These are phyloP conservation scores for Hydriomena furcata DNA, from an alignment of 2,888 invertebrate genomes.

Conservation along the genomic window DNA sequence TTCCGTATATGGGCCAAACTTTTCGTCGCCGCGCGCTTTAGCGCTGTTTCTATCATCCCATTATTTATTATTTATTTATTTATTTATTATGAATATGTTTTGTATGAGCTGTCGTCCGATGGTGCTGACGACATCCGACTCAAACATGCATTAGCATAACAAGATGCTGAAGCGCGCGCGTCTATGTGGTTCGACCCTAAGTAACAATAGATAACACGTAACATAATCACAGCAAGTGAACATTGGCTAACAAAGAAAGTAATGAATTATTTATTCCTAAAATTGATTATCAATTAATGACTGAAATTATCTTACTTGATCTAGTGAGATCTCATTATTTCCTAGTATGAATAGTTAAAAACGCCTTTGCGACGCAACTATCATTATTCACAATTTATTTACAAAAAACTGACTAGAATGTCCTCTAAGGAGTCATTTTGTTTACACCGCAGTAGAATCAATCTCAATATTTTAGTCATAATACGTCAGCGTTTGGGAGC, in stretches of 20 bases:
- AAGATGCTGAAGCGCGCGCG: neutral
- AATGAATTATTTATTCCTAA: constrained; percentile 67
- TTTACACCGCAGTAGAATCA: constrained; percentile 60
- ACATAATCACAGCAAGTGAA: constrained; percentile 82
- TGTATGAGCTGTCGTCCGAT: no score
- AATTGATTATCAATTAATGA: constrained; percentile 81
- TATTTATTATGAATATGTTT: no score
- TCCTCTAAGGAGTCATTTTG: constrained; percentile 72
- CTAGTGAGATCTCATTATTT: constrained; percentile 81
- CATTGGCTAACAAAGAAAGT: constrained; percentile 82
- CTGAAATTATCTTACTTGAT: constrained; percentile 80
- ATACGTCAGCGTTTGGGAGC: constrained; percentile 63
- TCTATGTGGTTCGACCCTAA: constrained; percentile 41
- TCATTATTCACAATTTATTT: constrained; percentile 81
- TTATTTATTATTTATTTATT: no score
- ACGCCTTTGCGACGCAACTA: constrained; percentile 74
- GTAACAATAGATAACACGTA: constrained; percentile 82
- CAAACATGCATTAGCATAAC: no score
- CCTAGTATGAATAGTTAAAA: constrained; percentile 73
- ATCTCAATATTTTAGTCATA: constrained; percentile 67
- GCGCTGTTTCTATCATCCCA: neutral
- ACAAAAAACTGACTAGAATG: constrained; percentile 80
- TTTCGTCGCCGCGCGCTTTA: constrained; percentile 1
- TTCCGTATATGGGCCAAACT: constrained; percentile 46
- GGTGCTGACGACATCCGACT: no score